A percentile compares a stretch with the other conserved stretches of the same genome.
These are phyloP conservation scores for Lichenostomus cassidix DNA, from an alignment of 2,113 vertebrate species.

Conservation along the genomic window DNA sequence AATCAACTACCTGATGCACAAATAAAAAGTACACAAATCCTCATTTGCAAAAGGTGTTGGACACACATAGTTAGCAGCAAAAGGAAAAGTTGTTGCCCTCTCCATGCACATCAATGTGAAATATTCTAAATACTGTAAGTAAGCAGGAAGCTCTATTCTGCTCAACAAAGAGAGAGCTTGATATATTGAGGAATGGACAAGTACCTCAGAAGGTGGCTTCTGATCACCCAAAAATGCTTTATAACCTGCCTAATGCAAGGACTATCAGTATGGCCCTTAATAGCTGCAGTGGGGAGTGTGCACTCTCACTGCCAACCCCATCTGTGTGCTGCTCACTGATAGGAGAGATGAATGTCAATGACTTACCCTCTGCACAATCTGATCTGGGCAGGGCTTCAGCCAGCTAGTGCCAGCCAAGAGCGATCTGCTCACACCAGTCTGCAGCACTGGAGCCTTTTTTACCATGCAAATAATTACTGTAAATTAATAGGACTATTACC, in stretches of 20 bases:
- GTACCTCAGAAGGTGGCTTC: not conserved
- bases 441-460: not conserved
- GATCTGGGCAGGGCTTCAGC: conserved; percentile 6
- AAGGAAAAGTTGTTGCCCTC: not conserved
- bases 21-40: not conserved
- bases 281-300: not conserved
- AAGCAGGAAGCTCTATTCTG: not conserved
- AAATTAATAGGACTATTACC: not conserved
- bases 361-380: not conserved
- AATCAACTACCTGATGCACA: not conserved
- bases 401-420: not conserved
- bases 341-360: not conserved
- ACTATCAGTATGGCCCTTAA: not conserved
- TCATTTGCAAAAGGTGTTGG: not conserved
- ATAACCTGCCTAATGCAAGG: not conserved
- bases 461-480: not conserved
- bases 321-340: not conserved
- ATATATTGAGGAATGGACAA: not conserved
- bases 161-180: not conserved
- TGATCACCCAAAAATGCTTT: not conserved
- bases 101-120: not conserved
- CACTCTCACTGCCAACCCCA: not conserved
- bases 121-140: not conserved
- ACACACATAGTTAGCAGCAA: not conserved
- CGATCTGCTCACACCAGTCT: not conserved